Evolutionary conservation across 2,797 vertebrate species (phyloP).

Genomic region (Synanceia verrucosa): DNA sequence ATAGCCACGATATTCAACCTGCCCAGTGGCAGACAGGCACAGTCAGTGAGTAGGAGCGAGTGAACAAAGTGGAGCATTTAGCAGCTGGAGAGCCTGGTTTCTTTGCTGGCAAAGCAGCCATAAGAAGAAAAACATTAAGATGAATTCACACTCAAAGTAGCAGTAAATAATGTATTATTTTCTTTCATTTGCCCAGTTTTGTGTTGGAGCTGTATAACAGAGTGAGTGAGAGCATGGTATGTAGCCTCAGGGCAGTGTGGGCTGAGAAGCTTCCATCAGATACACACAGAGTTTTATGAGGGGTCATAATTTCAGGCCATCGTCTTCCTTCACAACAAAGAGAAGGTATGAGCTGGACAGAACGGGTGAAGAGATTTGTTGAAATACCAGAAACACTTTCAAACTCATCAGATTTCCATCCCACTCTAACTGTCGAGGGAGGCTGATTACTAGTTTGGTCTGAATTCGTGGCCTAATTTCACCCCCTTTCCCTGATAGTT

Average conservation of each 20-base stretch:
- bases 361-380: conserved; percentile 23
- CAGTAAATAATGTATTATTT: not conserved
- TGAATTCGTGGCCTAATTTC: conserved; percentile 10
- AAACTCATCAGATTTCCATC: conserved; percentile 19
- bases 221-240: conserved; percentile 3
- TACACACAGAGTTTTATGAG: conserved; percentile 33
- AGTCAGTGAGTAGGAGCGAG: no score
- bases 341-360: not conserved
- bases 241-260: conserved; percentile 10
- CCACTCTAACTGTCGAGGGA: conserved; percentile 12
- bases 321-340: conserved; percentile 4
- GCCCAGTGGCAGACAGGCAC: no score
- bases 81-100: no score
- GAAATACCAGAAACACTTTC: conserved; percentile 33
- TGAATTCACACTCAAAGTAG: not conserved
- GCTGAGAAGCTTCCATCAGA: conserved; percentile 10
- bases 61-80: no score
- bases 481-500: not conserved
- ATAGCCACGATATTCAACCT: no score
- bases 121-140: no score
- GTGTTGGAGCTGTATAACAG: not conserved
- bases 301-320: conserved; percentile 22
- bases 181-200: not conserved
- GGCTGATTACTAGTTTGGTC: conserved; percentile 29
- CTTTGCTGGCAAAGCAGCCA: no score